Conservation (phyloP, 2,888 invertebrate species). For the Tetheella fluctuosa region DNA sequence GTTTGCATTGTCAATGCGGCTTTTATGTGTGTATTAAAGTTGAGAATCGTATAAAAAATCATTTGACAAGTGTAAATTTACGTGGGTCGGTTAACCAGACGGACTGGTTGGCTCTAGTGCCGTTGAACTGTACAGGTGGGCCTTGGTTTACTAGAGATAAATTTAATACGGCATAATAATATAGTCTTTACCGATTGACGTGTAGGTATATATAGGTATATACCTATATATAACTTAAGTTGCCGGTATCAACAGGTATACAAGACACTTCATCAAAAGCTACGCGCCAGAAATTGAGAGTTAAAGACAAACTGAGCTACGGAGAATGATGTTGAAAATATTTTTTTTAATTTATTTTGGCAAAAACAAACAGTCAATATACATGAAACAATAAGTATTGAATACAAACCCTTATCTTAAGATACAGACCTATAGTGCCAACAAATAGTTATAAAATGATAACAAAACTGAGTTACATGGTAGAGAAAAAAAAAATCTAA, state of each 20-base stretch:
- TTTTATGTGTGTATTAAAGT: conserved; percentile 55
- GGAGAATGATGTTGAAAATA: not conserved
- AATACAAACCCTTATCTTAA: too few species aligned
- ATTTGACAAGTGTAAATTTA: conserved; percentile 69
- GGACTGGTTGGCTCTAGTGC: conserved; percentile 74
- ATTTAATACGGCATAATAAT: conserved; percentile 77
- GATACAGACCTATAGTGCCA: too few species aligned
- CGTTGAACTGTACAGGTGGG: conserved; percentile 80
- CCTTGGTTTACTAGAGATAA: conserved; percentile 80
- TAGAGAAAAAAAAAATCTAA: too few species aligned
- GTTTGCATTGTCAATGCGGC: conserved; percentile 45
- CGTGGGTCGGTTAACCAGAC: conserved; percentile 72
- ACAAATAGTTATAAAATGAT: too few species aligned
- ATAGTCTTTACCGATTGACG: conserved; percentile 60
- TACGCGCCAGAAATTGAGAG: conserved; percentile 54
- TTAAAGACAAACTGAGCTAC: conserved; percentile 15
- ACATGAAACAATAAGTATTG: too few species aligned
- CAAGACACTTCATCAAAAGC: conserved; percentile 14
- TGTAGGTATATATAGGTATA: too few species aligned
- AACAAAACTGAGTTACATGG: too few species aligned
- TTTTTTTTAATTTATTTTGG: too few species aligned
- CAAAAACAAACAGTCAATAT: too few species aligned
- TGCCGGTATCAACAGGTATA: not conserved
- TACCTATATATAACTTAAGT: not conserved
- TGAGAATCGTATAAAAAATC: conserved; percentile 57